Evolutionary conservation across 2,113 vertebrate genomes (phyloP).

Genomic region (Panthera leo): DNA sequence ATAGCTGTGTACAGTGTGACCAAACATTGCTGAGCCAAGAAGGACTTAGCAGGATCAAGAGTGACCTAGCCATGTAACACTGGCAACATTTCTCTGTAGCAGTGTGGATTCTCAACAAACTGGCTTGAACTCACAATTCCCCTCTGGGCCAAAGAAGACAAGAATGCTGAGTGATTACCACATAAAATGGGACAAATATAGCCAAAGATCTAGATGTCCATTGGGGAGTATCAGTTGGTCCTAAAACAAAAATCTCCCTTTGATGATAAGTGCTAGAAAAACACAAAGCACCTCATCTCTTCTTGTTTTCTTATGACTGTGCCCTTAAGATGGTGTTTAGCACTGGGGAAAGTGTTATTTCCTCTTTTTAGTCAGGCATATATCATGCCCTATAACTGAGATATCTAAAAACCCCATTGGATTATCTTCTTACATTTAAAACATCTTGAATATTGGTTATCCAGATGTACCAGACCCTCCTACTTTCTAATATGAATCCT

Average conservation of each 20-base stretch:
- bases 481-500: neutral
- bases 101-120: neutral
- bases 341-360: neutral
- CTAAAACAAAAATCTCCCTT: neutral
- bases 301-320: neutral
- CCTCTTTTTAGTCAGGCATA: neutral
- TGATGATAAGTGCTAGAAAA: neutral
- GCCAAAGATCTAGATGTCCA: neutral
- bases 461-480: neutral
- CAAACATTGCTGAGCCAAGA: neutral
- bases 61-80: neutral
- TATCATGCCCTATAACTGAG: neutral
- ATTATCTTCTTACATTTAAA: constrained; percentile 11
- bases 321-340: neutral
- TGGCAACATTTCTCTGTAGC: neutral
- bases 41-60: neutral
- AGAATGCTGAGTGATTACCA: neutral
- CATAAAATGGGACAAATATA: neutral
- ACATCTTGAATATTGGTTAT: neutral
- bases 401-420: neutral
- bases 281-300: neutral
- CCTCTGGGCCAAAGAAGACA: neutral
- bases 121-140: neutral
- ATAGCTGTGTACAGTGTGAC: neutral
- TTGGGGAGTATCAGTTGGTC: neutral